Evolutionary conservation across 2,113 vertebrate species (phyloP).

Genomic region (Entelurus aequoreus): DNA sequence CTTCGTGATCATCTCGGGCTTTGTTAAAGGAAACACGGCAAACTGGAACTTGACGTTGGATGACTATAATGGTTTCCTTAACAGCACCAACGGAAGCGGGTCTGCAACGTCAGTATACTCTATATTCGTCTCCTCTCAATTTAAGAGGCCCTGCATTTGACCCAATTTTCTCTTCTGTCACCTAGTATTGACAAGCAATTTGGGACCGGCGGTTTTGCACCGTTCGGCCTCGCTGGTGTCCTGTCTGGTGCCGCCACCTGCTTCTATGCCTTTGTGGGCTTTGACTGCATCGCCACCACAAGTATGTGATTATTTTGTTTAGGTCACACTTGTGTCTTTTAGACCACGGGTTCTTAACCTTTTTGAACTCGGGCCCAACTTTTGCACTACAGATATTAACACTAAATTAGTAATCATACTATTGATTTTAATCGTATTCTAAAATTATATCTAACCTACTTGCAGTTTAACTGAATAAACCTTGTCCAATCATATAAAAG

Average conservation of each 20-base stretch:
- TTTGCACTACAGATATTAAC: no score
- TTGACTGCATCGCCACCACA: slow-evolving; percentile 96
- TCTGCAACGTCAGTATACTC: slow-evolving; percentile 13
- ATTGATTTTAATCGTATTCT: no score
- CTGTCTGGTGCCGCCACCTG: slow-evolving; percentile 89
- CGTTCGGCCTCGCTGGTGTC: slow-evolving; percentile 83
- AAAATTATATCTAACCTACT: no score
- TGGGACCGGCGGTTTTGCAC: slow-evolving; percentile 83
- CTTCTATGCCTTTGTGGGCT: slow-evolving; percentile 97
- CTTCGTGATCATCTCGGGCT: slow-evolving; percentile 87
- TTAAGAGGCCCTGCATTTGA: background rate
- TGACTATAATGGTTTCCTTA: slow-evolving; percentile 52
- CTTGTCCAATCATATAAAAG: no score
- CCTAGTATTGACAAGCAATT: slow-evolving; percentile 50
- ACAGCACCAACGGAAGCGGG: slow-evolving; percentile 38
- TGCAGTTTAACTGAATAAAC: no score
- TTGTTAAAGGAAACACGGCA: slow-evolving; percentile 79
- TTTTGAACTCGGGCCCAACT: no score
- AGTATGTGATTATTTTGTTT: slow-evolving; percentile 67
- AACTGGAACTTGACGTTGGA: slow-evolving; percentile 83
- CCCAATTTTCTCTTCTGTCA: background rate
- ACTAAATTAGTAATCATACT: no score
- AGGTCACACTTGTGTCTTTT: no score
- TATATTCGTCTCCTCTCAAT: background rate
- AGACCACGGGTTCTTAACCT: no score